Conservation (phyloP, 2,797 vertebrate species). For the Betta splendens region DNA sequence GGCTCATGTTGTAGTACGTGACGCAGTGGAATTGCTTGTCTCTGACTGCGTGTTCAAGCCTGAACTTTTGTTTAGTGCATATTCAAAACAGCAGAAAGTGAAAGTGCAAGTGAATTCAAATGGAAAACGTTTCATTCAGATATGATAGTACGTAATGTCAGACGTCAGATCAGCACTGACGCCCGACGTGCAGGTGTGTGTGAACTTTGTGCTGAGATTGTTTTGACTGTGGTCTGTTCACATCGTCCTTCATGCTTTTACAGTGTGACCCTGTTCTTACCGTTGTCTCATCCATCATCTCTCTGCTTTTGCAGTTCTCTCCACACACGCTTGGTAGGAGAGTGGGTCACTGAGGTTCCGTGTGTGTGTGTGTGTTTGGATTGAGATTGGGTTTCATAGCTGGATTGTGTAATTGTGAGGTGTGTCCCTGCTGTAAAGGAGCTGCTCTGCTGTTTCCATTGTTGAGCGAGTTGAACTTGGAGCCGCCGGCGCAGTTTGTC, state of each 20-base stretch:
- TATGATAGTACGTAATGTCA: no score
- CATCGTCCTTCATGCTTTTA: no score
- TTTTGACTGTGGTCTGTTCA: not conserved
- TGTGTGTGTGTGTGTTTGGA: slow-evolving; percentile 60
- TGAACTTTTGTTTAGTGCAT: no score
- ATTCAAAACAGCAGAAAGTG: no score
- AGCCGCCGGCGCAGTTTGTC: slow-evolving; percentile 3
- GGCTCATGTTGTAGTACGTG: no score
- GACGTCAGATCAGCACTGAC: no score
- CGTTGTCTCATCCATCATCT: slow-evolving; percentile 20
- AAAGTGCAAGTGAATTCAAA: no score
- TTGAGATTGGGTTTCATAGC: slow-evolving; percentile 75
- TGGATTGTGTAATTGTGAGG: slow-evolving; percentile 76
- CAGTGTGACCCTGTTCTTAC: slow-evolving; percentile 1
- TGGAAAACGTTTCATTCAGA: no score
- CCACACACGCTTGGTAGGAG: slow-evolving; percentile 31
- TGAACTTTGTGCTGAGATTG: no score
- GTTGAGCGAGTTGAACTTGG: slow-evolving; percentile 44
- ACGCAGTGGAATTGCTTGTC: no score
- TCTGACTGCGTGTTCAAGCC: no score
- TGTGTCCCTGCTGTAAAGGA: slow-evolving; percentile 62
- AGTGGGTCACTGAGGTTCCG: slow-evolving; percentile 46
- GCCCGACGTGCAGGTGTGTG: no score
- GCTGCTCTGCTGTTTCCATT: slow-evolving; percentile 57
- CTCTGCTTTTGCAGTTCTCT: slow-evolving; percentile 33